Evolutionary conservation across 2,113 vertebrate species (phyloP).

Genomic region (Motacilla alba): DNA sequence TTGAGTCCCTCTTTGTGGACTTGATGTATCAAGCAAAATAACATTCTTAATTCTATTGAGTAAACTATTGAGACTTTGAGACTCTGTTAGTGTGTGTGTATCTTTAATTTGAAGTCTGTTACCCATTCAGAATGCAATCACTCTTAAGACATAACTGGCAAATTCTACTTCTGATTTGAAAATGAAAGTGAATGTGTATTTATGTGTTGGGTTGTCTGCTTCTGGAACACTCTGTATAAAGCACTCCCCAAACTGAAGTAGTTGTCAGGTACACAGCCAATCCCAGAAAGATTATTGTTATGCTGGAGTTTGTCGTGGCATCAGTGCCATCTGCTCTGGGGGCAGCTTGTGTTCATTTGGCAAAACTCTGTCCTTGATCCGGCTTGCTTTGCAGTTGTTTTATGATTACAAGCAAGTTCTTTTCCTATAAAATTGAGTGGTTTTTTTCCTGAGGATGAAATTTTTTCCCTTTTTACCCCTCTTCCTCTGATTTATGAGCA

Average conservation of each 20-base stretch:
- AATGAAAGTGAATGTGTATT: background rate
- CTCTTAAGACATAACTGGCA: background rate
- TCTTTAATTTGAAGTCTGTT: background rate
- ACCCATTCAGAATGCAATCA: background rate
- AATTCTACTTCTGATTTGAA: background rate
- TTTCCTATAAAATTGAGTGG: background rate
- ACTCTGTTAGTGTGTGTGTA: background rate
- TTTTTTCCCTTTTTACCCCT: background rate
- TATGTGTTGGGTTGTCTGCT: background rate
- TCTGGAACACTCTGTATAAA: background rate
- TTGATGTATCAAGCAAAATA: background rate
- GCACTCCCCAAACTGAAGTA: accelerated
- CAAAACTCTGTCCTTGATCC: background rate
- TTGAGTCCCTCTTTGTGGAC: background rate
- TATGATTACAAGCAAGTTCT: background rate
- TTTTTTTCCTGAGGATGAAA: background rate
- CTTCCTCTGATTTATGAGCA: background rate
- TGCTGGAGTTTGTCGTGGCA: background rate
- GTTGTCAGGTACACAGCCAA: background rate
- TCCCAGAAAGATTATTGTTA: background rate
- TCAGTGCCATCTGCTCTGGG: background rate
- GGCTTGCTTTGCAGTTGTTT: background rate
- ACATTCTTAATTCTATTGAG: background rate
- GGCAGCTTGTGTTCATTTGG: background rate
- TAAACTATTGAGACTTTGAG: background rate